These are phyloP conservation scores for Agrochola lychnidis DNA, from an alignment of 2,888 invertebrate species.

Conservation along the genomic window DNA sequence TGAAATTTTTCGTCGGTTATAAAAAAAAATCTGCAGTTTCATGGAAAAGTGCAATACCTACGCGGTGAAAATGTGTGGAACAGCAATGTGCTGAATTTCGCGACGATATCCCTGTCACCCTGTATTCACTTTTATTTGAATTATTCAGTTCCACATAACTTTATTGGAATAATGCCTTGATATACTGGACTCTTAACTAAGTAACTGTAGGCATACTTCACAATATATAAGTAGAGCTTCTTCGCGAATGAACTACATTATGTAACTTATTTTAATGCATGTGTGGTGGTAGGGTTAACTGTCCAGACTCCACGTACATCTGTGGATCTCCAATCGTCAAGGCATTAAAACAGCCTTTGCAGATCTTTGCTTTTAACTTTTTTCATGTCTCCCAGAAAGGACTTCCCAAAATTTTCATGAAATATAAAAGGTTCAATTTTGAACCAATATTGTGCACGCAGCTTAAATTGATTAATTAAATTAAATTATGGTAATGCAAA, in stretches of 20 bases:
- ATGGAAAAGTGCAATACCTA: too few relatives aligned
- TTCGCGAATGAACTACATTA: not conserved
- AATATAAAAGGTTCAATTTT: constrained; percentile 8
- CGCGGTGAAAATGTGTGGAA: too few relatives aligned
- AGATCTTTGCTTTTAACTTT: too few relatives aligned
- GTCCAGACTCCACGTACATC: not conserved
- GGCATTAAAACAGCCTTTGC: too few relatives aligned
- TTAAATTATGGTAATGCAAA: constrained; percentile 60
- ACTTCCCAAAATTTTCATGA: not conserved
- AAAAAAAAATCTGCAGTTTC: too few relatives aligned
- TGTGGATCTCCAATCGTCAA: not conserved
- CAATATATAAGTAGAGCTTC: not conserved
- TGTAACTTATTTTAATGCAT: not conserved
- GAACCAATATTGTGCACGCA: constrained; percentile 22
- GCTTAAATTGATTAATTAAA: constrained; percentile 56
- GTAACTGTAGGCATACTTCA: not conserved
- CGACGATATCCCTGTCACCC: too few relatives aligned
- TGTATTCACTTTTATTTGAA: constrained; percentile 34
- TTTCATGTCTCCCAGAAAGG: too few relatives aligned
- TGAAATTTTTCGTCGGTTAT: too few relatives aligned
- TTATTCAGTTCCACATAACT: constrained; percentile 25
- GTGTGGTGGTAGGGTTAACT: not conserved
- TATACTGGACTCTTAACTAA: not conserved
- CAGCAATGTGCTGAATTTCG: too few relatives aligned
- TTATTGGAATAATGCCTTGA: not conserved